Evolutionary conservation across 2,888 invertebrate species (phyloP), one percentile per base, ranked within the genome.

Genomic region (Chalcis sispes): DNA sequence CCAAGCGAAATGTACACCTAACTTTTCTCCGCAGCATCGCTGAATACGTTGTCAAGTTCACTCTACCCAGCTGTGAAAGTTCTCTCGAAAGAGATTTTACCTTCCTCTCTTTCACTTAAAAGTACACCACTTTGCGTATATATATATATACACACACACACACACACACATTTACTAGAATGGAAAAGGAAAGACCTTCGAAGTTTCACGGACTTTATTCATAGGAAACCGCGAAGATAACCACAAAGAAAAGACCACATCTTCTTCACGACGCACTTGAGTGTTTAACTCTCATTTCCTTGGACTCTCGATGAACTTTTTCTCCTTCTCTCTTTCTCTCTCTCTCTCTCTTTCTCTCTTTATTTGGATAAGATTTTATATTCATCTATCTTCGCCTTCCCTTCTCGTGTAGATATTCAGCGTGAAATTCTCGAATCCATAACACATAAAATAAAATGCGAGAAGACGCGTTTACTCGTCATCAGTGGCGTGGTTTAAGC

Each of bases 201-300:
- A 75, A 62, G 75, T 75, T 62, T 70, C 62, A 25, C 25, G 48
- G 40, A 70, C 62, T 70, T 75, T 75, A 56, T 70, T 69, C 56
- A 70, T 70, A 62, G 48, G 50, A 70, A 75, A 64, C 56, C 42
- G 64, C 48, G 36, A 23, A 62, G 46, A 70, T 70, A 70, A 58
- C 70, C 70, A 29, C 69, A 67, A 69, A 64, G 56, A 56, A n/a
- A n/a, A 42, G 29, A 20, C 56, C 72, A 46, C 46, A 20, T 56
- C 54, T 46, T 40, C 59, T 27, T 59, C 27, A n/a, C n/a, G n/a
- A n/a, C n/a, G n/a, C n/a, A n/a, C n/a, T n/a, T n/a, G n/a, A 1
- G 52, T 71, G 46, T 20, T 58, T 66, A 58, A 64, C 20, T 75
- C 64, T 70, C 70, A 13, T 70, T 64, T 54, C 29, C 46, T 64